A percentile compares a stretch with the other conserved stretches of the same genome.
phyloP scores from a whole-genome alignment of 2,797 vertebrate species.

The Dryobates pubescens region DNA sequence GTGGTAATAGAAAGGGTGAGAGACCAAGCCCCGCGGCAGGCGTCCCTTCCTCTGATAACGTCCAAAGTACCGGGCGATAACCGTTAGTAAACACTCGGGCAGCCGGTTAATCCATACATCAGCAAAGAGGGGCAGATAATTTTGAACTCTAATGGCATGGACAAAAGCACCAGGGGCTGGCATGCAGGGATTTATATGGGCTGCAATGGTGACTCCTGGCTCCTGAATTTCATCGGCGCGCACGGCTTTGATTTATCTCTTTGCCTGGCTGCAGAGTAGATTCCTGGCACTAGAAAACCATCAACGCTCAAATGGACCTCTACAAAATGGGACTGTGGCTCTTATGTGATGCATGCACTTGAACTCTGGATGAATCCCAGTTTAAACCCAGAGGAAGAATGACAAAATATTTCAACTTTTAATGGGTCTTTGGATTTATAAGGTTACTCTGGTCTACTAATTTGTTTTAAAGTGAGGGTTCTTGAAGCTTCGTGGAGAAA shows the following conservation, averaged over 20 bases:
- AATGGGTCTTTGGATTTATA: slow-evolving; percentile 61
- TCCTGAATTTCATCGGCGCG: slow-evolving; percentile 80
- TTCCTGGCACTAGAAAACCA: slow-evolving; percentile 69
- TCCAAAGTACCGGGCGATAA: slow-evolving; percentile 85
- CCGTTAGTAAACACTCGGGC: slow-evolving; percentile 82
- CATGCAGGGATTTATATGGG: slow-evolving; percentile 78
- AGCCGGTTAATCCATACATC: slow-evolving; percentile 79
- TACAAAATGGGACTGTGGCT: slow-evolving; percentile 18
- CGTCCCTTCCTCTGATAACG: slow-evolving; percentile 87
- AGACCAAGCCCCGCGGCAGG: slow-evolving; percentile 81
- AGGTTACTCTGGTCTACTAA: slow-evolving; percentile 42
- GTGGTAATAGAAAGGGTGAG: slow-evolving; percentile 88
- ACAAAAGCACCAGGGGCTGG: slow-evolving; percentile 59
- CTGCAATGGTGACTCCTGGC: slow-evolving; percentile 72
- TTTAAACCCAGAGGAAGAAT: slow-evolving; percentile 31
- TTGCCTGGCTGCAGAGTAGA: slow-evolving; percentile 54
- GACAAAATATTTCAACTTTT: slow-evolving; percentile 64
- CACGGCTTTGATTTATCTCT: slow-evolving; percentile 78
- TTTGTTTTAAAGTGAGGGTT: slow-evolving; percentile 45
- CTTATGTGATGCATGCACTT: slow-evolving; percentile 56
- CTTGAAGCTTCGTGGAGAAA: slow-evolving; percentile 38
- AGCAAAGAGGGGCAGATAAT: slow-evolving; percentile 84
- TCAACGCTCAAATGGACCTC: slow-evolving; percentile 20
- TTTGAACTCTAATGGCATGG: slow-evolving; percentile 71
- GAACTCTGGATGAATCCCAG: slow-evolving; percentile 70